Conservation (phyloP, 1,140 invertebrate species). For the Microplitis mediator region DNA sequence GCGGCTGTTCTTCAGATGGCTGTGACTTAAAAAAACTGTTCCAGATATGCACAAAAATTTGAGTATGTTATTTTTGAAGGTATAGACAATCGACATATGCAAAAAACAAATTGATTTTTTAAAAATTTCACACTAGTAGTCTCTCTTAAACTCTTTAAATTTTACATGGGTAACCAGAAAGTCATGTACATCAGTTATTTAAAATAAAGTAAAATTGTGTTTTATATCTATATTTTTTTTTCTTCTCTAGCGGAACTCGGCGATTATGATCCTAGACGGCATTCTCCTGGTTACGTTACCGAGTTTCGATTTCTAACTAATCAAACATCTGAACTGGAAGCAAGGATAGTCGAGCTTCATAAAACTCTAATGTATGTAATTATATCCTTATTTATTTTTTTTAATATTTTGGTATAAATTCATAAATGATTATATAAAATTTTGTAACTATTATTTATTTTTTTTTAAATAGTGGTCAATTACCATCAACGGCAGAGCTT, state of each 20-base stretch:
- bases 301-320: constrained; percentile 96
- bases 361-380: constrained; percentile 80
- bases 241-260: constrained; percentile 89
- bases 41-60: too few species aligned
- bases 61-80: too few species aligned
- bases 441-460: constrained; percentile 17
- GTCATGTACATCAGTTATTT: not conserved
- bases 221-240: constrained; percentile 1
- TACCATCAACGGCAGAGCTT: constrained; percentile 73
- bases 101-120: too few species aligned
- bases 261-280: constrained; percentile 90
- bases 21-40: too few species aligned
- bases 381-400: not conserved
- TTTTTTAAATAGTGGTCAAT: constrained; percentile 67
- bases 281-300: constrained; percentile 91
- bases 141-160: too few species aligned
- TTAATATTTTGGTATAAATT: not conserved
- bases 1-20: too few species aligned
- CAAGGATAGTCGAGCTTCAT: constrained; percentile 86
- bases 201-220: too few species aligned
- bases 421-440: constrained; percentile 8
- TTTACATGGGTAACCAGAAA: too few species aligned
- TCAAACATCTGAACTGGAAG: constrained; percentile 90
- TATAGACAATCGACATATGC: too few species aligned
- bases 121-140: too few species aligned